These are phyloP conservation scores for Stichopus chloronotus DNA, from an alignment of 35 echinoderm and acorn worm genomes.

Conservation along the genomic window DNA sequence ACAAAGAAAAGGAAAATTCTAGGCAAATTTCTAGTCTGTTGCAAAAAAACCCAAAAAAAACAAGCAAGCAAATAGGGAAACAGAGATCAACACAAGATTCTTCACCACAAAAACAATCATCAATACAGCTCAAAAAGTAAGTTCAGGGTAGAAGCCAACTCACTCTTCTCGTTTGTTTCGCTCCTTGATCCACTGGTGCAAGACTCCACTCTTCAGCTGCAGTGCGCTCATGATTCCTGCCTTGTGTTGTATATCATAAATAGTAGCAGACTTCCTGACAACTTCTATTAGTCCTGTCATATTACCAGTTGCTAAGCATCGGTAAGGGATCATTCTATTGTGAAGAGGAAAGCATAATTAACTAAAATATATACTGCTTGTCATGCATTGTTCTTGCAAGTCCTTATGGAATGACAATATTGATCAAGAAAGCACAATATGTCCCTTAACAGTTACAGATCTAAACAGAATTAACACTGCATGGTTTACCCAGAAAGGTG, in stretches of 20 bases:
- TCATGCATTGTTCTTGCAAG: no score
- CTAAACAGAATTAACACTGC: not conserved
- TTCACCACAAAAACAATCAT: no score
- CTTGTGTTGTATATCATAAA: constrained; percentile 94
- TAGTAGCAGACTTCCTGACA: constrained; percentile 83
- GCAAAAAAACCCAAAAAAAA: no score
- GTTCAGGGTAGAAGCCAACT: constrained; percentile 30
- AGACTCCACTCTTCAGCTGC: constrained; percentile 86
- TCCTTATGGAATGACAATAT: no score
- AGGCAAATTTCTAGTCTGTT: no score
- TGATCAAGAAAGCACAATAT: no score
- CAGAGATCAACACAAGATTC: no score
- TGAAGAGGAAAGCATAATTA: not conserved
- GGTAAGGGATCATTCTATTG: constrained; percentile 86
- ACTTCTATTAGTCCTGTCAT: constrained; percentile 93
- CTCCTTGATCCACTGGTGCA: constrained; percentile 96
- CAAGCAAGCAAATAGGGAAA: no score
- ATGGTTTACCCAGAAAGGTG: no score
- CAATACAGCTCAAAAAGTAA: no score
- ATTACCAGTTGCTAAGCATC: constrained; percentile 93
- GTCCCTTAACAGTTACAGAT: not conserved
- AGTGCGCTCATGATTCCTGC: constrained; percentile 91
- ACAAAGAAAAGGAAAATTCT: no score
- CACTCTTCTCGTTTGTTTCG: constrained; percentile 87
- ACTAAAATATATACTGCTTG: not conserved